These are phyloP conservation scores for Crotalus viridis DNA, from an alignment of 2,113 vertebrate genomes.

Conservation along the genomic window DNA sequence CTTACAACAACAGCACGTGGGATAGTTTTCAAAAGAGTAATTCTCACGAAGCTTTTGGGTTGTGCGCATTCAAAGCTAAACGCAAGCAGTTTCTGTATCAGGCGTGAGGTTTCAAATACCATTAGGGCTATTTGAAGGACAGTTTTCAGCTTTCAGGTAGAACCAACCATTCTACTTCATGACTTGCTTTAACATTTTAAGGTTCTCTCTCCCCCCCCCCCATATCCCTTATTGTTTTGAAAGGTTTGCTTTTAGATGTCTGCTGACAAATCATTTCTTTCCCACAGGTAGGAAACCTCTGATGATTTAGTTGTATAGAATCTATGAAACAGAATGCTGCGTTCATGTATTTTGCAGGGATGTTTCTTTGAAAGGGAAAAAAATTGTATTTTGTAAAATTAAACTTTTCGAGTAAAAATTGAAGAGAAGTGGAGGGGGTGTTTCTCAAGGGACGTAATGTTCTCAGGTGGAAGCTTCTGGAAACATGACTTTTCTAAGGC, in stretches of 20 bases:
- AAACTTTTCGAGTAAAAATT: slow-evolving; percentile 73
- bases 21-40: slow-evolving; percentile 64
- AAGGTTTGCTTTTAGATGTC: slow-evolving; percentile 69
- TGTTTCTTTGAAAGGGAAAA: slow-evolving; percentile 69
- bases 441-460: slow-evolving; percentile 45
- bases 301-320: slow-evolving; percentile 56
- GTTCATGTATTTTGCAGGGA: slow-evolving; percentile 59
- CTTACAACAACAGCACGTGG: slow-evolving; percentile 66
- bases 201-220: slow-evolving; percentile 44
- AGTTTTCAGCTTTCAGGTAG: slow-evolving; percentile 69
- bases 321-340: slow-evolving; percentile 50
- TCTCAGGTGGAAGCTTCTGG: slow-evolving; percentile 50
- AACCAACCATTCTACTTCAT: slow-evolving; percentile 64
- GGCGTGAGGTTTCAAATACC: slow-evolving; percentile 69
- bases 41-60: slow-evolving; percentile 51
- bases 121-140: slow-evolving; percentile 70
- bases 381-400: slow-evolving; percentile 76
- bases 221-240: slow-evolving; percentile 59
- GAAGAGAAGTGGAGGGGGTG: slow-evolving; percentile 37
- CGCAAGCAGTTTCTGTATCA: slow-evolving; percentile 70
- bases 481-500: slow-evolving; percentile 17
- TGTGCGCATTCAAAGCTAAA: slow-evolving; percentile 65
- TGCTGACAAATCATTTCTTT: slow-evolving; percentile 60
- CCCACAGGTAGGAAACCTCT: slow-evolving; percentile 56
- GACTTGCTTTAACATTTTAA: slow-evolving; percentile 72